Evolutionary conservation across 2,113 vertebrate species (phyloP).

Genomic region (Oenanthe oenanthe): DNA sequence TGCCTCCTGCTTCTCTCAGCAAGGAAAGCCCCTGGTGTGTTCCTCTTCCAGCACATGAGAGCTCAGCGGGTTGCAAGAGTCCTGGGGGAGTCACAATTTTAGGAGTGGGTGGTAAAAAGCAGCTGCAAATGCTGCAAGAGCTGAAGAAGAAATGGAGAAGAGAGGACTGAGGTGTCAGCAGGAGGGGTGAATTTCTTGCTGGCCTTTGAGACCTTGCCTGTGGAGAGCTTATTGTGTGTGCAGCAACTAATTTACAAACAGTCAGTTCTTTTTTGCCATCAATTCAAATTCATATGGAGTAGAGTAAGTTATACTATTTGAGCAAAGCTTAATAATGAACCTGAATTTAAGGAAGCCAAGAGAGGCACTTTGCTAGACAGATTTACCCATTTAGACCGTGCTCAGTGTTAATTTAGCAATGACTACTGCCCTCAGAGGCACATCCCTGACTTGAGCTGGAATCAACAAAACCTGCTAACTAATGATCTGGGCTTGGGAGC

Average conservation of each 20-base stretch:
- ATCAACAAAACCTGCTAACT: neutral
- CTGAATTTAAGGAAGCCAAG: neutral
- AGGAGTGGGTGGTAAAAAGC: neutral
- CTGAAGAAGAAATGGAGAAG: neutral
- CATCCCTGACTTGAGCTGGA: neutral
- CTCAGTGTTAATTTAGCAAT: neutral
- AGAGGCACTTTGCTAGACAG: neutral
- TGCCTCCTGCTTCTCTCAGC: neutral
- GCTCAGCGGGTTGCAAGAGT: accelerated
- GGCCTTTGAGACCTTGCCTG: neutral
- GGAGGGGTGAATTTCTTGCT: neutral
- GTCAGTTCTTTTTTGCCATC: neutral
- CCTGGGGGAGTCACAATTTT: neutral
- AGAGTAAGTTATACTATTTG: neutral
- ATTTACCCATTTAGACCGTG: neutral
- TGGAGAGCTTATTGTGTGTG: accelerated
- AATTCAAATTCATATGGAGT: neutral
- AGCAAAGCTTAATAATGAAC: neutral
- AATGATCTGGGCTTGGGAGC: neutral
- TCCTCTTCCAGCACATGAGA: neutral
- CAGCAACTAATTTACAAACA: neutral
- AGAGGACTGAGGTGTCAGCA: neutral
- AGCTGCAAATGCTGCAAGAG: neutral
- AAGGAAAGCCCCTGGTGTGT: neutral
- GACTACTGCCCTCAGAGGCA: neutral